Conservation (phyloP, 2,113 vertebrate species). For the Gila orcuttii region DNA sequence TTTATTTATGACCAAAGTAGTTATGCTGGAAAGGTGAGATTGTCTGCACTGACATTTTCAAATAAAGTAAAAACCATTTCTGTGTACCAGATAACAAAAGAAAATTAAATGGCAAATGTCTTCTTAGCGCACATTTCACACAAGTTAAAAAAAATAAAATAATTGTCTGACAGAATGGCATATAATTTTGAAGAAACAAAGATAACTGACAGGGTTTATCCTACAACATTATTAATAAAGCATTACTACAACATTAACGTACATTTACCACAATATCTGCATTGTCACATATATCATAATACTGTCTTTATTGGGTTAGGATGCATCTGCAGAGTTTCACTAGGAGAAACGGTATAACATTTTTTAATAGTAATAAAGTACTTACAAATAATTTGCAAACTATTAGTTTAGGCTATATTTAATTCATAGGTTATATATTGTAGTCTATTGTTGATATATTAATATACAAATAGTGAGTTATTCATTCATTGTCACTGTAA, state of each 20-base stretch:
- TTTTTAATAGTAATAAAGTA: too few species aligned
- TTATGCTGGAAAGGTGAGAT: not conserved
- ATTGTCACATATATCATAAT: not conserved
- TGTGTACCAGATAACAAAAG: not conserved
- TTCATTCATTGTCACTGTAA: too few species aligned
- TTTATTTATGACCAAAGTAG: not conserved
- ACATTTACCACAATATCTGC: not conserved
- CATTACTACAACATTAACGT: not conserved
- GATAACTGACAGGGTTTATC: not conserved
- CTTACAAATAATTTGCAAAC: too few species aligned
- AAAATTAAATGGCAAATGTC: not conserved
- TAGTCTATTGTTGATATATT: too few species aligned
- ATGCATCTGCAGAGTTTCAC: not conserved
- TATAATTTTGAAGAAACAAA: not conserved
- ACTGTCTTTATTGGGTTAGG: not conserved
- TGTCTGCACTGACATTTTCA: slow-evolving; percentile 6
- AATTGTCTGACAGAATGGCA: slow-evolving; percentile 41
- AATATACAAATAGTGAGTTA: too few species aligned
- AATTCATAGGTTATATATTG: too few species aligned
- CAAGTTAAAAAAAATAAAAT: too few species aligned
- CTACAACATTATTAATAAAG: not conserved
- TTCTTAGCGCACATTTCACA: slow-evolving; percentile 28
- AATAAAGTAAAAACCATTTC: not conserved
- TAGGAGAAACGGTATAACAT: not conserved
- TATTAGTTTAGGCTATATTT: too few species aligned